Evolutionary conservation across 2,888 invertebrate species (phyloP).

Genomic region (Buathra laborator): DNA sequence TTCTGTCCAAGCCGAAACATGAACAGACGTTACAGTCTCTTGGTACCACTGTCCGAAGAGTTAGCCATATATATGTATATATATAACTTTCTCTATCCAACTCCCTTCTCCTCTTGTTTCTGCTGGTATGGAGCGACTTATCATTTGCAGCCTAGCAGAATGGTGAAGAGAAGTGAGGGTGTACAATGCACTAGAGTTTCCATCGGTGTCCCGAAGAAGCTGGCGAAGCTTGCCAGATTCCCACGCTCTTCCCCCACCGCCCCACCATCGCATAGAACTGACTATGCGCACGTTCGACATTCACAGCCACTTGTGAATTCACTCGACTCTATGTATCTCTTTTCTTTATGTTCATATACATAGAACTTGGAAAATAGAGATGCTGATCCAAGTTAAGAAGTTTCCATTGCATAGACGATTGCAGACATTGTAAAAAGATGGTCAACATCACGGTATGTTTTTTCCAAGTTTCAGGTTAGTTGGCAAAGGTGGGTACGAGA

Average conservation of each 20-base stretch:
- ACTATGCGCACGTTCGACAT: constrained; percentile 28
- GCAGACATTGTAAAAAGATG: background rate
- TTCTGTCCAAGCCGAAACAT: background rate
- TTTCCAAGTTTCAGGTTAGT: background rate
- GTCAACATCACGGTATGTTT: background rate
- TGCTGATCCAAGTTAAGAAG: background rate
- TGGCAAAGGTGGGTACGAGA: background rate
- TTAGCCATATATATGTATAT: background rate
- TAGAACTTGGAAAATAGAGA: background rate
- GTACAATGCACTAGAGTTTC: constrained; percentile 34
- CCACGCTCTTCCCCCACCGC: constrained; percentile 48
- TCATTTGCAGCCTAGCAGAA: constrained; percentile 54
- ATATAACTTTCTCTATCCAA: background rate
- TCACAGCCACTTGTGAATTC: constrained; percentile 19
- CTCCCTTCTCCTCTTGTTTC: constrained; percentile 8
- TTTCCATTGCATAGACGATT: background rate
- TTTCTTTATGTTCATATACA: background rate
- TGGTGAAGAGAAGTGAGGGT: constrained; percentile 1
- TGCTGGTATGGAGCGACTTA: constrained; percentile 50
- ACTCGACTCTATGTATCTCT: background rate
- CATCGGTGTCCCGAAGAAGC: constrained; percentile 38
- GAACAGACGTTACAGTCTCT: background rate
- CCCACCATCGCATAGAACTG: background rate
- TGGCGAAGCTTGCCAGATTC: constrained; percentile 55
- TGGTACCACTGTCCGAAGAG: background rate